Evolutionary conservation across 1,140 invertebrate species (phyloP).

Genomic region (Pseudobourletiella spinata): DNA sequence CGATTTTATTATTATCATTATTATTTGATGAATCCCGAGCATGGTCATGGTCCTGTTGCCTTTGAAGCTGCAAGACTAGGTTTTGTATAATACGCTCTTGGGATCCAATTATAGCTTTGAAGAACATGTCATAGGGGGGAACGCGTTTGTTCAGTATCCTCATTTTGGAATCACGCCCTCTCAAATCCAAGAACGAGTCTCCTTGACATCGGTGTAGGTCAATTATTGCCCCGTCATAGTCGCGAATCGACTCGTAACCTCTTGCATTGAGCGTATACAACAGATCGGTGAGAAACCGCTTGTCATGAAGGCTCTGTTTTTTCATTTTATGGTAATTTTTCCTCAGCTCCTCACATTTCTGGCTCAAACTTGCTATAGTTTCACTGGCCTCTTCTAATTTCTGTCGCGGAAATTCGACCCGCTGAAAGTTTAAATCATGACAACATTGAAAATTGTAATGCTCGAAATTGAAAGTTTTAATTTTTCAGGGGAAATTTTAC

Average conservation of each 20-base stretch:
- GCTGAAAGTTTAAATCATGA: neutral
- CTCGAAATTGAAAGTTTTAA: neutral
- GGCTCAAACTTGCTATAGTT: neutral
- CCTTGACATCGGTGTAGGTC: constrained; percentile 26
- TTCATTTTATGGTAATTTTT: neutral
- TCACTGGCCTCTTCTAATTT: neutral
- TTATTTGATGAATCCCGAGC: neutral
- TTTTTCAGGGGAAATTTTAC: neutral
- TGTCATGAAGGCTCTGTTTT: neutral
- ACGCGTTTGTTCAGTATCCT: neutral
- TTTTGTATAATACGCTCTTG: constrained; percentile 22
- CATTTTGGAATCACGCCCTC: constrained; percentile 16
- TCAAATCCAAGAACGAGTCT: constrained; percentile 21
- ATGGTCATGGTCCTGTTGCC: neutral
- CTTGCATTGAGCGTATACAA: constrained; percentile 27
- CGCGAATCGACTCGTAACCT: constrained; percentile 26
- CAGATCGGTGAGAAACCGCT: constrained; percentile 21
- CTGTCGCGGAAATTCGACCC: neutral
- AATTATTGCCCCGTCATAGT: constrained; percentile 19
- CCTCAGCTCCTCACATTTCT: neutral
- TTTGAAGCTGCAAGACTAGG: constrained; percentile 15
- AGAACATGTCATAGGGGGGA: constrained; percentile 13
- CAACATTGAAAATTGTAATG: too few relatives aligned
- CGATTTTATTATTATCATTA: too few relatives aligned
- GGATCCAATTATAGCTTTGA: constrained; percentile 26